Evolutionary conservation across 2,888 invertebrate genomes (phyloP), one percentile per base, ranked within the genome.

Genomic region (Lumbricus terrestris): DNA sequence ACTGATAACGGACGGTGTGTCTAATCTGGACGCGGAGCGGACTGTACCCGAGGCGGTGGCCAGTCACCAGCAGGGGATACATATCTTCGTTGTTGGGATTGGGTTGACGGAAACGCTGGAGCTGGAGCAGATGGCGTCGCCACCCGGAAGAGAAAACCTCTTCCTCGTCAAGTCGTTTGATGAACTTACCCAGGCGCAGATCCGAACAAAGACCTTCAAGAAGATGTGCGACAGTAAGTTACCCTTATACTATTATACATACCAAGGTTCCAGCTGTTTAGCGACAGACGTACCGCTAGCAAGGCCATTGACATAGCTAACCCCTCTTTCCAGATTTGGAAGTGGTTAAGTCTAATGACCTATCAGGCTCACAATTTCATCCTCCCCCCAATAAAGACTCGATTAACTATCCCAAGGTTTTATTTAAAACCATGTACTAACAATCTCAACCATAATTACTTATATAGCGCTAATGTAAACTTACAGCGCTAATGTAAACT

Each of bases 1-100:
- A 38, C 82, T 93, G 16, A 91, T 93, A 42, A 93, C 93, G 2
- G 93, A 93, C 88, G 93, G 93, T 15, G 88, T 92, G 33, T 92
- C 92, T 18, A 91, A 91, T 54, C 85, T 91, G 35, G 91, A 92
- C 85, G 88, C 91, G 23, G 89, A 91, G 38, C 47, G 90, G 13
- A 93, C 93, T 4, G 40, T 93, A 35, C 92, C 92, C 0, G 92
- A 93, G 89, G 92, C 93, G 13, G 37, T 89, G 29, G 42, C 69
- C 35, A 89, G 91, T 11, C 92, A 92, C 69, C 90, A 90, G 20
- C 89, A 83, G 4, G 92, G 92, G 15, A 92, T 93, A 89, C 91
- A 92, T 89, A 89, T 93, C 13, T 93, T 93, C 90, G 92, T 92
- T 18, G 91, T 93, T 88, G 93, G 93, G 11, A 91, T 93, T 5